Base-by-base conservation (phyloP, 2,888 invertebrate genomes). In the Callimorpha dominula region DNA sequence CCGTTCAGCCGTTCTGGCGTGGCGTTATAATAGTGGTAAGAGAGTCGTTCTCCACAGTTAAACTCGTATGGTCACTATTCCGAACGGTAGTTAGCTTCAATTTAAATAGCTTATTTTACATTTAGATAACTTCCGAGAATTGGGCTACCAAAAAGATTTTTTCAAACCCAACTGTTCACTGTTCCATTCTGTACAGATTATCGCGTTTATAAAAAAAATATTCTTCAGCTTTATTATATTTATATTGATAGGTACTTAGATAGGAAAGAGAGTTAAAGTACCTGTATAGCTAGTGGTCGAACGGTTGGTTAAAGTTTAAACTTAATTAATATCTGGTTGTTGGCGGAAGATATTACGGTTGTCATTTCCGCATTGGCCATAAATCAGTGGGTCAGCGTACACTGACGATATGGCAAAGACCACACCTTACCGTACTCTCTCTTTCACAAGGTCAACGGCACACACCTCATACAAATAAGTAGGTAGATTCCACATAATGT, bases 351-450 rank as follows among this genome's bases (percentile, higher is more conserved):
- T 60, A 31, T 57, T 31, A 31, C 60, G 31, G 67, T 63, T 63
- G 42, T 60, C 9, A 15, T 57, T 68, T 60, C 43, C 49, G 65
- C n/a, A 14, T 50, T 17, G 57, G 65, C 43, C 9, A 65, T 62
- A n/a, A n/a, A 49, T 62, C 42, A 74, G 72, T 83, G 65, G 79
- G 83, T 76, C 85, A 70, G 43, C 11, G 62, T 20, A 8, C 67
- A 42, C 1, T 60, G 40, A 40, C 31, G 40, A 54, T 50, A 49
- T 54, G 57, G 46, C 52, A 65, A 69, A 68, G 68, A 64, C 73
- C 77, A 65, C 77, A 65, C 81, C 72, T 72, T 17, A 57, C 50
- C 72, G 49, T 67, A 81, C 86, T 85, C 74, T 85, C 86, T 83
- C 85, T 83, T 86, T 81, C 82, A 20, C 68, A 73, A 77, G 81